Evolutionary conservation across 2,113 vertebrate species (phyloP), one percentile per base, ranked within the genome.

Genomic region (Ranitomeya imitator): DNA sequence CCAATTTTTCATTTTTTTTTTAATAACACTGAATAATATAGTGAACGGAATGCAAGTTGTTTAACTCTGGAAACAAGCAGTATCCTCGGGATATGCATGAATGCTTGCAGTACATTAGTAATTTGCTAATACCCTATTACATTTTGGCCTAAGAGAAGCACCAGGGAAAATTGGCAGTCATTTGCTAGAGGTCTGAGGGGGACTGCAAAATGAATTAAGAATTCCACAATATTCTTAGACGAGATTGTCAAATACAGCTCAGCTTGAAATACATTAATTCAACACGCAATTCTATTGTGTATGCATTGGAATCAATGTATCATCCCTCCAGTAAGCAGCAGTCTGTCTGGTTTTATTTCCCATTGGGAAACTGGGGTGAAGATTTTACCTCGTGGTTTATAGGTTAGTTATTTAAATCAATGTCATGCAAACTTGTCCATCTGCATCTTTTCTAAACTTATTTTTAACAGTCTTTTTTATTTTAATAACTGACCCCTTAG

Each of bases 101-200:
- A 65, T 52, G 31, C 89, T 85, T 86, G 82, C 90, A 61, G 89
- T 79, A 91, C 78, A 90, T 87, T 89, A 73, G 23, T 90, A 91
- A 91, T 91, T 92, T 91, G 73, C 67, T 92, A 90, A 89, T 91
- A 91, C 90, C 80, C 91, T 92, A 90, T 19, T 90, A 90, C 76
- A 57, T 65, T 74, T 55, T 80, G 86, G 85, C 82, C 67, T 86
- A 84, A 90, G 89, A 79, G 87, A 0, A 84, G 85, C 65, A 57
- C 85, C 91, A 90, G 84, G 69, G 90, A 90, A 91, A 87, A 91
- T 12, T 61, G 87, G 71, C 26, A 78, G 86, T 51, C 86, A 86
- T 83, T 89, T 79, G 26, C 89, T 88, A 79, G 67, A 90, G 79
- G 51, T 90, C 83, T 90, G 85, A 90, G 80, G 37, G 87, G 86